A percentile compares a stretch with the other conserved stretches of the same genome.
Conservation (phyloP, 2,888 invertebrate species). For the Perizoma flavofasciatum region DNA sequence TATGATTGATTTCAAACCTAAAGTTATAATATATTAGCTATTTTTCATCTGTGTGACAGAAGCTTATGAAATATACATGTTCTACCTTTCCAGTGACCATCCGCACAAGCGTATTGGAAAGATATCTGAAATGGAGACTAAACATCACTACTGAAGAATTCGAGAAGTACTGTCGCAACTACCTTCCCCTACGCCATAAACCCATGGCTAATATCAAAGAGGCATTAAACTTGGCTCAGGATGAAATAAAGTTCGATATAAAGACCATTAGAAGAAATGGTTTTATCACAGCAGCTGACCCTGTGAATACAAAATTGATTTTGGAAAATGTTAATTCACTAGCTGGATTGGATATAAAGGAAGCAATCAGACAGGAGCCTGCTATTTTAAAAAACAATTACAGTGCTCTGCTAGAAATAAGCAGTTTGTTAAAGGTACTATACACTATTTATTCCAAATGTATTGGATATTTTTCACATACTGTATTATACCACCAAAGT, state of each 20-base stretch:
- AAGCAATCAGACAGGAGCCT: slow-evolving; percentile 82
- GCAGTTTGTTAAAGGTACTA: slow-evolving; percentile 78
- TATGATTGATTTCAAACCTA: no score
- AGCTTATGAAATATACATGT: no score
- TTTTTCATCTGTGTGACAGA: no score
- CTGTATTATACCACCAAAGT: no score
- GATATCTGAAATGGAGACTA: slow-evolving; percentile 66
- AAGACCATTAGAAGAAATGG: slow-evolving; percentile 82
- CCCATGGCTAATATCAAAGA: slow-evolving; percentile 78
- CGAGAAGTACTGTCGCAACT: slow-evolving; percentile 65
- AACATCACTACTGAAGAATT: slow-evolving; percentile 63
- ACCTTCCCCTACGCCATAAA: slow-evolving; percentile 68
- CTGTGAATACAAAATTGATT: slow-evolving; percentile 82
- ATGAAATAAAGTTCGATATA: slow-evolving; percentile 81
- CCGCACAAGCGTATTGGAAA: slow-evolving; percentile 67
- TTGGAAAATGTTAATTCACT: slow-evolving; percentile 79
- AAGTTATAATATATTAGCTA: no score
- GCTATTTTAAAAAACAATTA: slow-evolving; percentile 85
- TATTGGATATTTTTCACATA: not conserved
- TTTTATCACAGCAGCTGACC: slow-evolving; percentile 84
- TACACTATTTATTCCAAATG: not conserved
- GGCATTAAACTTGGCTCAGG: slow-evolving; percentile 80
- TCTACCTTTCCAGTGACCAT: slow-evolving; percentile 56
- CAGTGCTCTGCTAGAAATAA: slow-evolving; percentile 79
- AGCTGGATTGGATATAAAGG: slow-evolving; percentile 81